Evolutionary conservation across 2,113 vertebrate species (phyloP).

Genomic region (Macaca nemestrina): DNA sequence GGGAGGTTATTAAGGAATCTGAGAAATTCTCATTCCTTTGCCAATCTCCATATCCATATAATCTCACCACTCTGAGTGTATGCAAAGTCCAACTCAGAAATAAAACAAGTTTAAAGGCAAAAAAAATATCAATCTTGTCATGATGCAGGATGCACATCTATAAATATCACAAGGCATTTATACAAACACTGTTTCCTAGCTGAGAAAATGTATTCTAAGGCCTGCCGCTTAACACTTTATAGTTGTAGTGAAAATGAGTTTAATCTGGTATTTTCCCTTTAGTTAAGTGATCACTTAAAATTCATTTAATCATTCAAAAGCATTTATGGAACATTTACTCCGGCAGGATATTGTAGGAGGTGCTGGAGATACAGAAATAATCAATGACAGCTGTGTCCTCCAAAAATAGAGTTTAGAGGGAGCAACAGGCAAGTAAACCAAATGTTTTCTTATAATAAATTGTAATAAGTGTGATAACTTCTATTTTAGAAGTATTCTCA

Average conservation of each 20-base stretch:
- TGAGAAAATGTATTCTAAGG: not conserved
- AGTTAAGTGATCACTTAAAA: constrained; percentile 2
- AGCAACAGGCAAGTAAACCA: not conserved
- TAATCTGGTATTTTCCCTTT: not conserved
- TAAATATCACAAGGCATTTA: not conserved
- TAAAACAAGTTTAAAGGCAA: not conserved
- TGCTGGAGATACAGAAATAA: not conserved
- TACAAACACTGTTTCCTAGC: not conserved
- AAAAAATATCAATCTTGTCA: not conserved
- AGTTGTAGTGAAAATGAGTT: not conserved
- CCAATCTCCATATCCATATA: not conserved
- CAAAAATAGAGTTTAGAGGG: not conserved
- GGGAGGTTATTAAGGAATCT: not conserved
- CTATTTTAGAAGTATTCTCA: not conserved
- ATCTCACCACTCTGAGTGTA: not conserved
- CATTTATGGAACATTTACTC: not conserved
- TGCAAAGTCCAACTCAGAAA: not conserved
- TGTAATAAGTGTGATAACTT: not conserved
- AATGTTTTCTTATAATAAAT: not conserved
- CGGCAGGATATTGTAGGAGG: not conserved
- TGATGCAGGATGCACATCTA: not conserved
- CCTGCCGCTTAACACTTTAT: not conserved
- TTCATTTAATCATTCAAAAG: not conserved
- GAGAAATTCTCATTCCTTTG: not conserved
- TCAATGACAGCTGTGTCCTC: not conserved